Base-by-base conservation (phyloP, 2,113 vertebrate species). In the Paedocypris sp. region DNA sequence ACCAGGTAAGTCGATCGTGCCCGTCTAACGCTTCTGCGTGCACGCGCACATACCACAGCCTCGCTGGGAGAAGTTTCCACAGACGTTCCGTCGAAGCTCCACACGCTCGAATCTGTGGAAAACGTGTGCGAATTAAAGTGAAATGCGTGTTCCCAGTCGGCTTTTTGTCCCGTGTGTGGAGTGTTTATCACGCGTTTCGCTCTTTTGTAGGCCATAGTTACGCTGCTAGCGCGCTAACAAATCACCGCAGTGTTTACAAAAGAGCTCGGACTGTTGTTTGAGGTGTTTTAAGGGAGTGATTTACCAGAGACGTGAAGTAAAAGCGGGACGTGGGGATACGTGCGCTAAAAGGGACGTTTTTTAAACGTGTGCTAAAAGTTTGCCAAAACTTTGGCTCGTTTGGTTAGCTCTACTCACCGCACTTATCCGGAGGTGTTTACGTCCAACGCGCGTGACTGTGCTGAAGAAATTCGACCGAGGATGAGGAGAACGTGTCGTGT, bases 1-100 rank as follows among this genome's bases (percentile, higher is more conserved):
- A 82, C 72, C 86, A 84, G 85, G 86, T 88, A 75, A 77, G 75
- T 15, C 1, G 6, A 2, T 18, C 22, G 6, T 12, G 0, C 1
- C 32, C 11, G 3, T 50, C 13, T 15, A 39, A 18, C 22, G 23
- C 28, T 15, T 13, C 38, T 15, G 26, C 16, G 23, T 23, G 38
- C 23, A 29, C 19, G 5, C 3, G 3, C 22, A 7, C 36, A 41
- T 56, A 9, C 15, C 52, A 16, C 2, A 28, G 49, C 16, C 5
- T 6, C n/a, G 15, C 15, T 38, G 36, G 26, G 26, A 6, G 43
- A 22, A 32, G 6, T 20, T 43, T 10, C 2, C 26, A 10, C 25
- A n/a, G 11, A 8, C 1, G n/a, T 38, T 53, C 38, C 12, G 6
- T 36, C 19, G 9, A 3, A 49, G 6, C 13, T 16, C 11, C 9